Base-by-base conservation (phyloP, 2,888 invertebrate genomes). In the Xanthia icteritia region DNA sequence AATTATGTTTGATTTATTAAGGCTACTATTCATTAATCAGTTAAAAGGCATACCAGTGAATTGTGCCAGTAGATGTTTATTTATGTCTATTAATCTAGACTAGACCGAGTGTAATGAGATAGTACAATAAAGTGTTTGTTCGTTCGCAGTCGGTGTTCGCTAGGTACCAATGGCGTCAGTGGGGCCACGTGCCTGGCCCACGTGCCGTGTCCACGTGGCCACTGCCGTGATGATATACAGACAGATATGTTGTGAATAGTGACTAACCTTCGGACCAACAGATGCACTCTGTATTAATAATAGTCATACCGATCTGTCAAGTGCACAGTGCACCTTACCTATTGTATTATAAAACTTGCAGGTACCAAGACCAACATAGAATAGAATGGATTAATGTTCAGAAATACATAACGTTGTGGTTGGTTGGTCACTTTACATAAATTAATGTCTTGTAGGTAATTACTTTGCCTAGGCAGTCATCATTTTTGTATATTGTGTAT, bases 1-100 rank as follows among this genome's bases (percentile, higher is more conserved):
- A 79, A 84, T 79, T 87, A 86, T 79, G 65, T 79, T 84, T 83
- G 74, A 84, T 86, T 86, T 84, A 86, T 65, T 79, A 86, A 67
- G 58, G 56, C 72, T 75, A 74, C 64, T 71, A 56, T 77, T 60
- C 63, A 70, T 75, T 75, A 75, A 75, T 70, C 61, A 73, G 75
- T 70, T 74, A 69, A 75, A 86, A 66, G 60, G 71, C 58, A 71
- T 60, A 23, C 58, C 51, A 67, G 31, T 56, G 45, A 45, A 60
- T 54, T 81, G 70, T 72, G 60, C 56, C 54, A 51, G 68, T 68
- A 27, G 48, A 61, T 73, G n/a, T 84, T 71, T 65, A 61, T 79
- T 71, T 65, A 61, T 60, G 54, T 72, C 51, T 70, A 70, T 73
- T 39, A 71, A n/a, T 70, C 65, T 77, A 82, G 64, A 76, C 65